Evolutionary conservation across 2,113 vertebrate species (phyloP).

Genomic region (Melanotaenia duboulayi): DNA sequence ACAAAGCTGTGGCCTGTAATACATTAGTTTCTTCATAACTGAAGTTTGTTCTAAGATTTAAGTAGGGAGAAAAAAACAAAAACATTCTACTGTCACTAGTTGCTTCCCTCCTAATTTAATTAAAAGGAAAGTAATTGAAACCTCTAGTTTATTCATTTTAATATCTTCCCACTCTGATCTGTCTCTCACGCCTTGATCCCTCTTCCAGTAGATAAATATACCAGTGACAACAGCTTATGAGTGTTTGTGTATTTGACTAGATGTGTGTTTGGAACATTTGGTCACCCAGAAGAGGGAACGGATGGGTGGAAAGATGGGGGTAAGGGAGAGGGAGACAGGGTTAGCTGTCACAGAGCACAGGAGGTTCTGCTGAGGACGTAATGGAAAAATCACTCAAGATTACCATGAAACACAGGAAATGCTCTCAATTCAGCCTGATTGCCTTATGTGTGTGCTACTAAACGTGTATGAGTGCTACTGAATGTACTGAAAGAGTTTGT

Average conservation of each 20-base stretch:
- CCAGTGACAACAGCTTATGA: constrained; percentile 9
- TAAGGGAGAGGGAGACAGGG: constrained; percentile 26
- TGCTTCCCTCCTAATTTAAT: not conserved
- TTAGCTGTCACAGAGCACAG: constrained; percentile 62
- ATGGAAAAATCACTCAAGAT: constrained; percentile 91
- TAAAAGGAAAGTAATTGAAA: not conserved
- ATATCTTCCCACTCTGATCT: constrained; percentile 9
- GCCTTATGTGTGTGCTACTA: constrained; percentile 57
- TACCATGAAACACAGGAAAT: constrained; percentile 91
- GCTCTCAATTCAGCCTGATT: constrained; percentile 88
- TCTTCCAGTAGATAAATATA: constrained; percentile 18
- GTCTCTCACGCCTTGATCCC: constrained; percentile 8
- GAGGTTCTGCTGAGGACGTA: constrained; percentile 80
- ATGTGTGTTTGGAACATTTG: constrained; percentile 36
- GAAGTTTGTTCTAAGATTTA: not conserved
- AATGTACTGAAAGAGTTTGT: constrained; percentile 34
- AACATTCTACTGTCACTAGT: not conserved
- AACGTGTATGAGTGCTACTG: too few species aligned
- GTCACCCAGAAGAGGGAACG: constrained; percentile 20
- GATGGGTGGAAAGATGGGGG: not conserved
- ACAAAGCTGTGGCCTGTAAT: too few species aligned
- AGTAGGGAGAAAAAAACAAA: too few species aligned
- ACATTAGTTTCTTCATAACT: constrained; percentile 9
- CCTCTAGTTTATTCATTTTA: constrained; percentile 18
- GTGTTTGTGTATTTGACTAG: constrained; percentile 36